These are phyloP conservation scores for Hylaea fasciaria DNA, from an alignment of 2,888 invertebrate species.

Conservation along the genomic window DNA sequence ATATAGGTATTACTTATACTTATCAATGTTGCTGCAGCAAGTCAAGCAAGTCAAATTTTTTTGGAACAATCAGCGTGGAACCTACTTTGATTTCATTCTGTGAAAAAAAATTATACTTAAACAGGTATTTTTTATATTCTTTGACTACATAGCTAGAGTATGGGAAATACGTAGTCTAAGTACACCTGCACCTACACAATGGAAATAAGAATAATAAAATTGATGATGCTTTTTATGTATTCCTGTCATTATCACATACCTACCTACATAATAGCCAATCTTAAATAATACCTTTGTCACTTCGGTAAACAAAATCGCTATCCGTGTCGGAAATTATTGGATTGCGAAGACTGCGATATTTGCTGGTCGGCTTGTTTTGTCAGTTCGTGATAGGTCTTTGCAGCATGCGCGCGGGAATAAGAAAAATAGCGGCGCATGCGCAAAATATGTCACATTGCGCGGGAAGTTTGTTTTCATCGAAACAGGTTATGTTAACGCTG, in stretches of 20 bases:
- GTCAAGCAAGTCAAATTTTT: no score
- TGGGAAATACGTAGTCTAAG: no score
- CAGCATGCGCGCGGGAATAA: conserved; percentile 66
- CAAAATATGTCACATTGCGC: conserved; percentile 47
- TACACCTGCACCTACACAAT: no score
- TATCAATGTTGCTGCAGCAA: no score
- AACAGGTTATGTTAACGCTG: background rate
- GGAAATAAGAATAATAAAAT: background rate
- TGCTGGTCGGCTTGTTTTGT: conserved; percentile 46
- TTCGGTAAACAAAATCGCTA: conserved; percentile 48
- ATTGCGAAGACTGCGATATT: conserved; percentile 61
- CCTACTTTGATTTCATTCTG: no score
- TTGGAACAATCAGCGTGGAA: no score
- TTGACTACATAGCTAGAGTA: no score
- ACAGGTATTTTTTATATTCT: no score
- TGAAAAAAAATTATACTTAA: no score
- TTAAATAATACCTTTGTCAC: conserved; percentile 10
- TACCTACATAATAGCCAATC: conserved; percentile 1
- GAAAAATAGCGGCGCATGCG: conserved; percentile 62
- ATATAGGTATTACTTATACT: no score
- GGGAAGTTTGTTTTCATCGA: conserved; percentile 46
- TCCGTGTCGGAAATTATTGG: conserved; percentile 59
- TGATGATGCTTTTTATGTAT: background rate
- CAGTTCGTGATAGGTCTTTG: conserved; percentile 67
- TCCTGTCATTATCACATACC: background rate